phyloP scores from a whole-genome alignment of 2,797 vertebrate species.

The Nannoperca obscura region DNA sequence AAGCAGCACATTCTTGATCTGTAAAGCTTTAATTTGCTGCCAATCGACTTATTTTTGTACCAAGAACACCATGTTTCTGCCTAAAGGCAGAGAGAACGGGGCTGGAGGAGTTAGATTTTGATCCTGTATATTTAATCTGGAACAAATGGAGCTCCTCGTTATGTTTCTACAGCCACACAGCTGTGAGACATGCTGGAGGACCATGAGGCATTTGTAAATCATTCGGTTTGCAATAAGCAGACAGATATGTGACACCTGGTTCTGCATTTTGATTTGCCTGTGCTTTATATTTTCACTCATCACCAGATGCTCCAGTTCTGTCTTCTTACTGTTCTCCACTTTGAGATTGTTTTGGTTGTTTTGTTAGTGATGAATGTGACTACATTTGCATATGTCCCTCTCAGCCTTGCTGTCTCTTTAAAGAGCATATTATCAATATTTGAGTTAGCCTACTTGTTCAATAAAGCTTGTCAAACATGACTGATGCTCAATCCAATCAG shows the following conservation, averaged over 20 bases:
- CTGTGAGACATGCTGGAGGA: conserved; percentile 44
- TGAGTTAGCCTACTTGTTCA: conserved; percentile 42
- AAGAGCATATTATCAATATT: conserved; percentile 54
- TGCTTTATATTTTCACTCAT: conserved; percentile 12
- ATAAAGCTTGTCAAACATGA: conserved; percentile 44
- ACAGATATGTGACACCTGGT: conserved; percentile 41
- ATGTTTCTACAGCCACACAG: conserved; percentile 34
- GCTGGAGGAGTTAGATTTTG: neutral
- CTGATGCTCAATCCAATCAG: conserved; percentile 7
- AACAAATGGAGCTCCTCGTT: conserved; percentile 21
- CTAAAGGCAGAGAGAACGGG: neutral
- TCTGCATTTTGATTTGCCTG: conserved; percentile 39
- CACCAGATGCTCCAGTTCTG: conserved; percentile 50
- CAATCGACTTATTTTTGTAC: neutral
- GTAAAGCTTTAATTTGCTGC: neutral
- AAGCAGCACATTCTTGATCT: neutral
- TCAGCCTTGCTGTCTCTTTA: conserved; percentile 8
- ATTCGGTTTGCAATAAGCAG: conserved; percentile 37
- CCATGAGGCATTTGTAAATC: conserved; percentile 52
- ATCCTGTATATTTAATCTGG: conserved; percentile 14
- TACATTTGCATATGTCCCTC: neutral
- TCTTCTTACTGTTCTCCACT: neutral
- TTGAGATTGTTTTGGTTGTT: neutral
- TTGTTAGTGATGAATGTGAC: neutral
- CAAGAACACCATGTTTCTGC: neutral